Percentiles rank a stretch among this genome's conserved stretches.
Conservation (phyloP, 2,888 invertebrate species). For the Athalia circularis region DNA sequence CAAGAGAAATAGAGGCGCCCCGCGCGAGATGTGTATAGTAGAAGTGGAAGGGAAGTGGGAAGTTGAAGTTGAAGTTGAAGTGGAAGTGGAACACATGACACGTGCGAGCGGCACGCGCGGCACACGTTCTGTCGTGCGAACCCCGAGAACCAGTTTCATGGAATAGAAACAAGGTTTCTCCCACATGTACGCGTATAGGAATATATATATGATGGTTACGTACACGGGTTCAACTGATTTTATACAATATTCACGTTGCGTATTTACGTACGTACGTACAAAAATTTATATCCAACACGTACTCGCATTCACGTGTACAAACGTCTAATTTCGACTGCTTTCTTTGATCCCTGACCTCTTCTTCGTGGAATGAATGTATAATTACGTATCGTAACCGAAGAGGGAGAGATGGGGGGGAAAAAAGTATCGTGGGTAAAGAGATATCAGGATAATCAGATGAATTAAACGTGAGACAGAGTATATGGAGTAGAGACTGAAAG, state of each 20-base stretch:
- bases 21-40: constrained; percentile 36
- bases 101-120: constrained; percentile 73
- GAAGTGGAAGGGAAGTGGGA: constrained; percentile 57
- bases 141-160: constrained; percentile 67
- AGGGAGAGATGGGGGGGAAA: background rate
- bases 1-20: background rate
- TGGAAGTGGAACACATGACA: constrained; percentile 61
- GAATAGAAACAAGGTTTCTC: constrained; percentile 44
- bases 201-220: too few relatives aligned
- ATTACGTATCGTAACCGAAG: constrained; percentile 2
- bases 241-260: background rate
- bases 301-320: background rate
- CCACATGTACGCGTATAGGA: background rate
- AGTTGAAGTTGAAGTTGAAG: constrained; percentile 11
- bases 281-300: background rate
- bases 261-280: background rate
- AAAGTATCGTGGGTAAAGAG: background rate
- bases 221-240: too few relatives aligned
- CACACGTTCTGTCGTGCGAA: constrained; percentile 65
- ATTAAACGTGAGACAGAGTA: background rate
- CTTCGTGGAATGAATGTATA: constrained; percentile 4
- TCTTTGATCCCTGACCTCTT: constrained; percentile 22
- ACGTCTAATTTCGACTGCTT: background rate
- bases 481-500: background rate
- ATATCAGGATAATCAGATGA: background rate